Evolutionary conservation across 2,888 invertebrate species (phyloP), one percentile per base, ranked within the genome.

Genomic region (Pyrochroa serraticornis): DNA sequence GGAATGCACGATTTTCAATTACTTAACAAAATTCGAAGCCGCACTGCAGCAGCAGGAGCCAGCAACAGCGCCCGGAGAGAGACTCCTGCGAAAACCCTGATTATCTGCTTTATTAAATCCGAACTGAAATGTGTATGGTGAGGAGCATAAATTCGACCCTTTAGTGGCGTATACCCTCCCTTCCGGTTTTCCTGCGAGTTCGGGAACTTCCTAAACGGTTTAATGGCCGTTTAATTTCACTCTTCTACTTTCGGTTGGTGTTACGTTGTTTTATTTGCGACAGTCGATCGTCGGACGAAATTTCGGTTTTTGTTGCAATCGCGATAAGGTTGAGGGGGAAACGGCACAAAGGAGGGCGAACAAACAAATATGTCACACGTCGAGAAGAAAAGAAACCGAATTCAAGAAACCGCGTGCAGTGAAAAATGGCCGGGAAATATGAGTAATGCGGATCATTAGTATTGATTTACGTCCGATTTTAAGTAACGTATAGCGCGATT

Each of bases 391-490:
- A 5, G 22, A 22, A 22, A 22, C 22, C 22, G 22, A 22, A 22
- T 22, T 22, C 22, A 22, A 22, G 22, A 22, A 22, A 22, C 22
- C 22, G 35, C 6, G 9, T n/a, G 9, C 35, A 34, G 34, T 33
- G 54, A 39, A 34, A 43, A 50, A 56, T 43, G 38, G 34, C 44
- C 50, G 47, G 39, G 12, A 54, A 52, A 64, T 62, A 62, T 62
- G 64, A 64, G 57, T 59, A 64, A 64, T 59, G 62, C 50, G 41
- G 49, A 49, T 61, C 57, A 60, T 64, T 64, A 57, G 64, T 64
- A 64, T 64, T 64, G 64, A 64, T 64, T 64, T 64, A 64, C 53
- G 64, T 64, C 61, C 58, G 56, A 64, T 64, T 62, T 58, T 64
- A 62, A 64, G 62, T 64, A 64, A 64, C 51, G 56, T 62, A 62